Evolutionary conservation across 2,888 invertebrate species (phyloP).

Genomic region (Erebia epiphron): DNA sequence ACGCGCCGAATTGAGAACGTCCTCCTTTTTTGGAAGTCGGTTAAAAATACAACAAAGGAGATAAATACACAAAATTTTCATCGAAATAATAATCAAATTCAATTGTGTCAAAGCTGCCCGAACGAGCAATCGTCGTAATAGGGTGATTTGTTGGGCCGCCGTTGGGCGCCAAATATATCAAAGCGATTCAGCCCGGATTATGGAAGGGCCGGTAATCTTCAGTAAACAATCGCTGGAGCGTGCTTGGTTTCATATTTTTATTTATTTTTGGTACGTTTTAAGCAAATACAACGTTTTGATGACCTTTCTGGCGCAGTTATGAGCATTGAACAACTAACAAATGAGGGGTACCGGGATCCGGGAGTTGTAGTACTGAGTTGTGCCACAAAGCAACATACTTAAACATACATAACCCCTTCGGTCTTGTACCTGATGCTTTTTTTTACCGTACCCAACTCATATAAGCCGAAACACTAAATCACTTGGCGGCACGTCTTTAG

Average conservation of each 20-base stretch:
- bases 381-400: too few relatives aligned
- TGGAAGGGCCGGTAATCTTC: constrained; percentile 13
- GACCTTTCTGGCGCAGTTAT: too few relatives aligned
- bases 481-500: too few relatives aligned
- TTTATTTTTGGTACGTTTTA: background rate
- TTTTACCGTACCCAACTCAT: too few relatives aligned
- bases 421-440: too few relatives aligned
- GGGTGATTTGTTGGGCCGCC: constrained; percentile 8
- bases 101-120: constrained; percentile 1
- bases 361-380: too few relatives aligned
- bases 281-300: background rate
- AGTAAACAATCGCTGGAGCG: constrained; percentile 13
- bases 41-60: background rate
- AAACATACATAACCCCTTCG: too few relatives aligned
- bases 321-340: too few relatives aligned
- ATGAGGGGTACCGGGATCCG: too few relatives aligned
- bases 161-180: constrained; percentile 8
- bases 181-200: constrained; percentile 11
- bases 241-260: constrained; percentile 8
- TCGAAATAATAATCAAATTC: background rate
- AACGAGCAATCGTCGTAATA: constrained; percentile 9
- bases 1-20: too few relatives aligned
- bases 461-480: too few relatives aligned
- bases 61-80: background rate
- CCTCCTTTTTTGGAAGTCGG: too few relatives aligned